phyloP scores from a whole-genome alignment of 2,797 vertebrate genomes.

The Furcifer pardalis region DNA sequence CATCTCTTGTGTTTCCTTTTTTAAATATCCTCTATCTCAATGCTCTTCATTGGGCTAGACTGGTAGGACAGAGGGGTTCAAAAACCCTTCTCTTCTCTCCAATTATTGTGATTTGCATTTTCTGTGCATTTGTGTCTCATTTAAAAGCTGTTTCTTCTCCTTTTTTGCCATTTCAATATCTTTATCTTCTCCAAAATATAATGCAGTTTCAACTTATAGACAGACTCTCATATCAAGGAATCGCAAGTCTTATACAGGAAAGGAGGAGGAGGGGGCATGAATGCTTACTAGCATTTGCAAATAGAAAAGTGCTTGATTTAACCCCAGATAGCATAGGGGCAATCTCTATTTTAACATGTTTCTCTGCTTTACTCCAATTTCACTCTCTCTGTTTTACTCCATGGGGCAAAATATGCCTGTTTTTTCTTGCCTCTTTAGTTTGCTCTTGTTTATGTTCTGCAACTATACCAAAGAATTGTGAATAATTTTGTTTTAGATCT shows the following conservation, averaged over 20 bases:
- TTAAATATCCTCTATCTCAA: constrained; percentile 46
- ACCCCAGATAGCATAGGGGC: constrained; percentile 11
- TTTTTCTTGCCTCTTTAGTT: constrained; percentile 22
- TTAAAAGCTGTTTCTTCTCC: constrained; percentile 58
- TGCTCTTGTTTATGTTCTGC: constrained; percentile 25
- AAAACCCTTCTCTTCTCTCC: constrained; percentile 18
- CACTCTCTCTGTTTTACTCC: constrained; percentile 30
- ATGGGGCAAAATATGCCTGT: not conserved
- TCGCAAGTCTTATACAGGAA: constrained; percentile 65
- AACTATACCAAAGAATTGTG: not conserved
- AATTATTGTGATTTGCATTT: constrained; percentile 63
- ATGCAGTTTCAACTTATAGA: constrained; percentile 64
- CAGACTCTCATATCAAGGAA: constrained; percentile 62
- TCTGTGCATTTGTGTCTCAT: constrained; percentile 50
- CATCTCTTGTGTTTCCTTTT: constrained; percentile 50
- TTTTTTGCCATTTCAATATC: constrained; percentile 58
- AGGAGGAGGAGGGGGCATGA: constrained; percentile 37
- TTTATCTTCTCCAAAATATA: constrained; percentile 67
- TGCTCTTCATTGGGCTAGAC: constrained; percentile 39
- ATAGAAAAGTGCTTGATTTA: constrained; percentile 55
- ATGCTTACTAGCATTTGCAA: constrained; percentile 45
- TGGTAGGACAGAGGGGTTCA: constrained; percentile 5
- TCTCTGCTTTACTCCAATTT: constrained; percentile 27
- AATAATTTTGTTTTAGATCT: not conserved
- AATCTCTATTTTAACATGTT: constrained; percentile 30